Percentiles rank a stretch among this genome's conserved stretches.
Evolutionary conservation across 2,113 vertebrate species (phyloP).

Genomic region (Nothobranchius kuhntae): DNA sequence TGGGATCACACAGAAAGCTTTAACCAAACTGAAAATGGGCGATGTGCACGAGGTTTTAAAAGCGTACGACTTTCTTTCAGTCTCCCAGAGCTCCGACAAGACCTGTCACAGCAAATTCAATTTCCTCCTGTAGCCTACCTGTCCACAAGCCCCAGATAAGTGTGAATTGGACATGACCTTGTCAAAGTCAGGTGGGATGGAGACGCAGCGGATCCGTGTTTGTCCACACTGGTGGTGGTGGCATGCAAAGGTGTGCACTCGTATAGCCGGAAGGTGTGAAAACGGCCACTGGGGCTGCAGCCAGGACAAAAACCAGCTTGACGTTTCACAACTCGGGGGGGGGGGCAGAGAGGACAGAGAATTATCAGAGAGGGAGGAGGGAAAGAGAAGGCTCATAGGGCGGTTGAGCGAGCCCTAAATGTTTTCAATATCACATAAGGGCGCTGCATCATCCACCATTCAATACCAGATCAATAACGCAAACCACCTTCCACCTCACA

Average conservation of each 20-base stretch:
- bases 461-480: slow-evolving; percentile 71
- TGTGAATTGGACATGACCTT: slow-evolving; percentile 72
- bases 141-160: slow-evolving; percentile 47
- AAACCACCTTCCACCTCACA: slow-evolving; percentile 70
- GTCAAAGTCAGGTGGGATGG: slow-evolving; percentile 66
- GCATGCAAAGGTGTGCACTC: slow-evolving; percentile 19
- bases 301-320: slow-evolving; percentile 7
- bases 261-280: slow-evolving; percentile 13
- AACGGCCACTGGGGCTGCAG: not conserved
- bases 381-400: slow-evolving; percentile 30
- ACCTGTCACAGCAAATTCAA: slow-evolving; percentile 64
- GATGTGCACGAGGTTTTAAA: slow-evolving; percentile 21
- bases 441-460: slow-evolving; percentile 69
- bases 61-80: slow-evolving; percentile 25
- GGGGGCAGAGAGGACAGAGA: slow-evolving; percentile 18
- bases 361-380: slow-evolving; percentile 32
- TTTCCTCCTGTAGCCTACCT: slow-evolving; percentile 57
- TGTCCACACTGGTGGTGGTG: slow-evolving; percentile 9
- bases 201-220: slow-evolving; percentile 26
- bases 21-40: slow-evolving; percentile 36
- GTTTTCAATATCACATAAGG: slow-evolving; percentile 78
- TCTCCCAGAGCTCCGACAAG: slow-evolving; percentile 44
- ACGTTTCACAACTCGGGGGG: slow-evolving; percentile 25
- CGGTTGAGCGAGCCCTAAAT: slow-evolving; percentile 62
- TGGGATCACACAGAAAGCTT: slow-evolving; percentile 8